Evolutionary conservation across 1,140 invertebrate species (phyloP).

Genomic region (Drosophila chauvacae): DNA sequence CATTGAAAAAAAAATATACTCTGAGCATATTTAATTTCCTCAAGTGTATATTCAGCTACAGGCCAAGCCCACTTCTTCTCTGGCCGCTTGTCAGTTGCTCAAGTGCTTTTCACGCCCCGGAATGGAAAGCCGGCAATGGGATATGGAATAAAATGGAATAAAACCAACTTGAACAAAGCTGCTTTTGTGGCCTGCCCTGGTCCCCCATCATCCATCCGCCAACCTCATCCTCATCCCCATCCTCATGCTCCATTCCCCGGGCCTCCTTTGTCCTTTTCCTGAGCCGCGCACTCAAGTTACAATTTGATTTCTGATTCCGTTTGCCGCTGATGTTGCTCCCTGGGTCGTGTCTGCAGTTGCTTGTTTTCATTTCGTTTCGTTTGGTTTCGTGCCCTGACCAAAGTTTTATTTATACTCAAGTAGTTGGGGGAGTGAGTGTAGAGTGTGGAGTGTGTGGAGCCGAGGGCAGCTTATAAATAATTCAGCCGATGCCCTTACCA

Average conservation of each 20-base stretch:
- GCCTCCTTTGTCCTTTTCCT: slow-evolving; percentile 32
- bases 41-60: slow-evolving; percentile 51
- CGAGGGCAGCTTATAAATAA: slow-evolving; percentile 70
- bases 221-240: neutral
- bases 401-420: slow-evolving; percentile 66
- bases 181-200: slow-evolving; percentile 50
- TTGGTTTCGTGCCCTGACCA: slow-evolving; percentile 48
- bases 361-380: slow-evolving; percentile 46
- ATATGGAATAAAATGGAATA: slow-evolving; percentile 33
- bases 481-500: slow-evolving; percentile 53
- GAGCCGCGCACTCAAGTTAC: slow-evolving; percentile 66
- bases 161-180: slow-evolving; percentile 58
- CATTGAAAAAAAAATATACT: neutral
- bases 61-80: slow-evolving; percentile 43
- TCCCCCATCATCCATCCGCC: slow-evolving; percentile 13
- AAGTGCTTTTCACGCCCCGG: slow-evolving; percentile 75
- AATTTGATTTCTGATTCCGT: slow-evolving; percentile 76
- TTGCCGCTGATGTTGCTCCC: slow-evolving; percentile 13
- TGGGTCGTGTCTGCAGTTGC: slow-evolving; percentile 52
- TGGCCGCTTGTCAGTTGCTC: slow-evolving; percentile 52
- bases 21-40: slow-evolving; percentile 8
- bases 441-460: slow-evolving; percentile 6
- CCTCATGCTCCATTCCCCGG: neutral
- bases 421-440: neutral
- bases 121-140: slow-evolving; percentile 48